Conservation (phyloP, 2,113 vertebrate species). For the Bos javanicus region DNA sequence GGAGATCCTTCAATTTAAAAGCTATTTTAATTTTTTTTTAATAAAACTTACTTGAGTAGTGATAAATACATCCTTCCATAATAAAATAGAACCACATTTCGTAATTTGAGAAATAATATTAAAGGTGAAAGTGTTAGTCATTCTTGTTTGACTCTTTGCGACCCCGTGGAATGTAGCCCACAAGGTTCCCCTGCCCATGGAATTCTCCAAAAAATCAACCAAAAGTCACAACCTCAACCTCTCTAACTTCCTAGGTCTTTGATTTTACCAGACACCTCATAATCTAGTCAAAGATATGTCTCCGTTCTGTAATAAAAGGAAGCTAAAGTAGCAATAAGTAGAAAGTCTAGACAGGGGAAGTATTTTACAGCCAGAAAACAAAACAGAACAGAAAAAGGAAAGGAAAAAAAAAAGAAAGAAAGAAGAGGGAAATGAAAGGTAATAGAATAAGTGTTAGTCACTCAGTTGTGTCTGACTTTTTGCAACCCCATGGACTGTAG, state of each 20-base stretch:
- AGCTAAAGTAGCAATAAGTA: not conserved
- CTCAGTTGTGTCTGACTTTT: not conserved
- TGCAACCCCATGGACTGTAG: not conserved
- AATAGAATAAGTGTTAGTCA: not conserved
- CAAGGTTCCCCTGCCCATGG: not conserved
- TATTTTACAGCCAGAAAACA: not conserved
- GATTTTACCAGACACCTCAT: not conserved
- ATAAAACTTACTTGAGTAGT: not conserved
- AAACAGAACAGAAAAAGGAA: not conserved
- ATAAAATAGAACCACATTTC: not conserved
- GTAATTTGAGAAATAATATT: not conserved
- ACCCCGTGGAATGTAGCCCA: not conserved
- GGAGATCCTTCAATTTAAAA: not conserved
- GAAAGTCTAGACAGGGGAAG: not conserved
- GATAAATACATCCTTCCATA: not conserved
- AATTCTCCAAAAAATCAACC: not conserved
- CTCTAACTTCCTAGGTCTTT: not conserved
- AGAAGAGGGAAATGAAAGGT: not conserved
- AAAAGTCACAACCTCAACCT: not conserved
- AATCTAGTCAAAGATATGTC: not conserved
- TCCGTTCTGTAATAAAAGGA: not conserved
- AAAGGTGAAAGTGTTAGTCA: not conserved
- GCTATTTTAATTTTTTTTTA: not conserved
- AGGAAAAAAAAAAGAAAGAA: not conserved
- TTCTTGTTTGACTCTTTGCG: accelerated